Conservation (phyloP, 1,140 invertebrate species). For the Halesus radiatus region DNA sequence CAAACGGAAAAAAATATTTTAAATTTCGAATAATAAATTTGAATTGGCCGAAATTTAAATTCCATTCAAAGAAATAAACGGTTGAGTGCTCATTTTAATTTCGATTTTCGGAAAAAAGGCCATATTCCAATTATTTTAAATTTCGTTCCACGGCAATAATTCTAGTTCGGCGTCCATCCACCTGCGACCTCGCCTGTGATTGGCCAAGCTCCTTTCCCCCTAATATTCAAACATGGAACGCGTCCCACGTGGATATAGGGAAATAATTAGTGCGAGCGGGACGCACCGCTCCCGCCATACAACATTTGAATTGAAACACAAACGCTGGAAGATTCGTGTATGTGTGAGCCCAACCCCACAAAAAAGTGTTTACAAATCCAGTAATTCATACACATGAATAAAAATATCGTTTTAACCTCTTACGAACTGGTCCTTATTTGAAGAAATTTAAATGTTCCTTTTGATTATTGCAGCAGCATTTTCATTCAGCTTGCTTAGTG, state of each 20-base stretch:
- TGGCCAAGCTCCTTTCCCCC: conserved; percentile 7
- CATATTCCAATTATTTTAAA: conserved; percentile 28
- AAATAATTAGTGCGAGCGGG: conserved; percentile 36
- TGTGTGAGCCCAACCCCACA: neutral
- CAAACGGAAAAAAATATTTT: no score
- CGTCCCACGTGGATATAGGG: conserved; percentile 5
- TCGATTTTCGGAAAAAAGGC: neutral
- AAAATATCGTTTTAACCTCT: no score
- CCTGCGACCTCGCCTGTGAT: conserved; percentile 30
- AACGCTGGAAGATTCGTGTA: conserved; percentile 14
- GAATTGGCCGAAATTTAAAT: no score
- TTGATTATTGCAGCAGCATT: neutral
- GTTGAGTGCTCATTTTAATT: neutral
- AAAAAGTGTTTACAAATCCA: neutral
- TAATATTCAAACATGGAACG: conserved; percentile 23
- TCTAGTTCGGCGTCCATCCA: neutral
- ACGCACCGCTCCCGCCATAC: conserved; percentile 4
- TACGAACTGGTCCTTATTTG: no score
- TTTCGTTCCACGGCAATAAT: conserved; percentile 22
- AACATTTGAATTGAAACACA: conserved; percentile 32
- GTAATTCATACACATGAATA: neutral
- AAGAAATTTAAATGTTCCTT: neutral
- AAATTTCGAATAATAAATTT: no score
- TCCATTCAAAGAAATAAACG: no score
- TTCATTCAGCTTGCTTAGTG: neutral